A percentile compares a stretch with the other conserved stretches of the same genome.
Evolutionary conservation across 2,113 vertebrate genomes (phyloP).

Genomic region (Oplegnathus fasciatus): DNA sequence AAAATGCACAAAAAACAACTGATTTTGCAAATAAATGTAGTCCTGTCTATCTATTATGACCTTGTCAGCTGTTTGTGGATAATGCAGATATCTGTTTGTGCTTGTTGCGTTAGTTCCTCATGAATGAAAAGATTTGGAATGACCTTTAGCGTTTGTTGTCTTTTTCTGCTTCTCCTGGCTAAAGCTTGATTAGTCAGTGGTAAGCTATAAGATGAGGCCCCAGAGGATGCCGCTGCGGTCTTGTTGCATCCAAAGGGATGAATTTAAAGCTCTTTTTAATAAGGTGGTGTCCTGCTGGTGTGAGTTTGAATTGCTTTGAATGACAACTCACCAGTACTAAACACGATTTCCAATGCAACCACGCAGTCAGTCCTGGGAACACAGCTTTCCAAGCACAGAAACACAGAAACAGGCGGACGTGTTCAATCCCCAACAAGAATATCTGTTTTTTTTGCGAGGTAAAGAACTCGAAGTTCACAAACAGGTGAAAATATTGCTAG

Average conservation of each 20-base stretch:
- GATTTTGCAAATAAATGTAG: background rate
- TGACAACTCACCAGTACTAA: background rate
- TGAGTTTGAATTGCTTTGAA: conserved; percentile 3
- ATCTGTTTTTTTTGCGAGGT: background rate
- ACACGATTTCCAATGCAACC: background rate
- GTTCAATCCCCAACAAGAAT: background rate
- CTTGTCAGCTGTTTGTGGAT: background rate
- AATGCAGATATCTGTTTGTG: background rate
- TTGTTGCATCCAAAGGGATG: background rate
- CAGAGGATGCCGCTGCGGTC: background rate
- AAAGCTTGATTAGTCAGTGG: background rate
- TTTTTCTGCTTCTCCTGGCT: background rate
- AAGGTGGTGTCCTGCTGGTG: background rate
- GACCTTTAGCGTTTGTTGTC: background rate
- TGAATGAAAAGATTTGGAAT: background rate
- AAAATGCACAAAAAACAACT: background rate
- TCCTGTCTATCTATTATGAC: background rate
- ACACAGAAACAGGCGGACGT: too few relatives aligned
- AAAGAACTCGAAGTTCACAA: background rate
- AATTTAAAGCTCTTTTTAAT: conserved; percentile 10
- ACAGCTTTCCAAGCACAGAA: background rate
- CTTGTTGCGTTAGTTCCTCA: background rate
- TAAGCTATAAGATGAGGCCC: background rate
- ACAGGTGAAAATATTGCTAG: background rate
- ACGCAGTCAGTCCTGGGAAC: background rate